Evolutionary conservation across 2,888 invertebrate genomes (phyloP), one percentile per base, ranked within the genome.

Genomic region (Thymelicus sylvestris): DNA sequence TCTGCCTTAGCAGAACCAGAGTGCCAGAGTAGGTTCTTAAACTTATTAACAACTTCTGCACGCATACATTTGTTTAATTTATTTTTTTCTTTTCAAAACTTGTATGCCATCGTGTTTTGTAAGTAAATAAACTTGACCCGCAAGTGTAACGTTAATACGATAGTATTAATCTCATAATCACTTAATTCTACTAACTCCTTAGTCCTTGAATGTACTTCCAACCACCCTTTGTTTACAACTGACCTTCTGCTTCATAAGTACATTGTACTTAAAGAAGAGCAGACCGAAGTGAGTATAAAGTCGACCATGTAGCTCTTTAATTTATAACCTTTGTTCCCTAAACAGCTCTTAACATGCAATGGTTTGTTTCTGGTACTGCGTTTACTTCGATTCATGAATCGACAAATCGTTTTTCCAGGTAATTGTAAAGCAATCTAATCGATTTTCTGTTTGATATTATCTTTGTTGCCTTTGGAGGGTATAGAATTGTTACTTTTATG

Each of bases 321-420:
- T 64, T 69, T 64, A 64, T 59, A 59, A 59, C 13, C 64, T 39
- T 69, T 64, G 57, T 59, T 38, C 64, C 59, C 38, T 69, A 48
- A 64, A 57, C 57, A n/a, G 50, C 64, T 69, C 47, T 13, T 6
- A 64, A 15, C 69, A 69, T 64, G 69, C 69, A 64, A 69, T 59
- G 55, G 57, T 64, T 64, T 47, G 68, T 62, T 63, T 44, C 13
- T 31, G 31, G 39, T 60, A 59, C 15, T 41, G 19, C 66, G 41
- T 19, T 60, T n/a, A 48, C 59, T 7, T 24, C 12, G 55, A 24
- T 55, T 24, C 5, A 24, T 19, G 55, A 24, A 55, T 24, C 55
- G 55, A n/a, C 7, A 55, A 44, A 55, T 55, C 15, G 12, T 24
- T n/a, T 55, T 19, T 55, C 24, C 12, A 24, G 24, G 19, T 55